These are phyloP conservation scores for Mustelus asterias DNA, from an alignment of 2,113 vertebrate species.

Conservation along the genomic window DNA sequence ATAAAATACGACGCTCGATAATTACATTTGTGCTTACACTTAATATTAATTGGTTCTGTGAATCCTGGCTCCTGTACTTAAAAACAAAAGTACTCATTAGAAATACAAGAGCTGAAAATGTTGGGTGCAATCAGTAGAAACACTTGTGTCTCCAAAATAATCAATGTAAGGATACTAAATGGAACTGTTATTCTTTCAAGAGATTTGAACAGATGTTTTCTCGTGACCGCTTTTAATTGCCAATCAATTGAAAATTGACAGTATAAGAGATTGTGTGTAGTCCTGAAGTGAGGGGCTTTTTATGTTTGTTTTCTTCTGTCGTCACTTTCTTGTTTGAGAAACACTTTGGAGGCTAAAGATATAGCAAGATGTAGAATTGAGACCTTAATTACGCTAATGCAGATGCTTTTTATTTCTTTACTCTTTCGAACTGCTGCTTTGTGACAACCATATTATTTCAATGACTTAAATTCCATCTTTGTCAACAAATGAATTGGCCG, in stretches of 20 bases:
- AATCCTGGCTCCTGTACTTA: slow-evolving; percentile 1
- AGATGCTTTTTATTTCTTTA: background rate
- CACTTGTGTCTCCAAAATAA: background rate
- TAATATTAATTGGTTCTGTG: slow-evolving; percentile 40
- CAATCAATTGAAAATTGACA: background rate
- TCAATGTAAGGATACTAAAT: background rate
- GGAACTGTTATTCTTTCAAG: background rate
- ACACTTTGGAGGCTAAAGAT: background rate
- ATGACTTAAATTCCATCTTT: background rate
- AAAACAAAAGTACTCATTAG: slow-evolving; percentile 27
- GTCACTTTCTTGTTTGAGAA: background rate
- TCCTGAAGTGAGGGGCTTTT: background rate
- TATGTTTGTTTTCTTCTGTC: background rate
- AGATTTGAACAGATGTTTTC: background rate
- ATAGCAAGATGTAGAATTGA: background rate
- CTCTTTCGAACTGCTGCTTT: background rate
- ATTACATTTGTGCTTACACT: slow-evolving; percentile 39
- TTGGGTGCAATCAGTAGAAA: background rate
- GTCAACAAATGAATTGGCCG: background rate
- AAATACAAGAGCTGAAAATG: background rate
- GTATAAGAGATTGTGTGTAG: background rate
- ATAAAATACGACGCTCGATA: slow-evolving; percentile 38
- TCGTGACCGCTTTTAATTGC: background rate
- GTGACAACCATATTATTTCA: background rate
- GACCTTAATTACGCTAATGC: background rate